phyloP scores from a whole-genome alignment of 2,113 vertebrate species.

The Zapus hudsonius region DNA sequence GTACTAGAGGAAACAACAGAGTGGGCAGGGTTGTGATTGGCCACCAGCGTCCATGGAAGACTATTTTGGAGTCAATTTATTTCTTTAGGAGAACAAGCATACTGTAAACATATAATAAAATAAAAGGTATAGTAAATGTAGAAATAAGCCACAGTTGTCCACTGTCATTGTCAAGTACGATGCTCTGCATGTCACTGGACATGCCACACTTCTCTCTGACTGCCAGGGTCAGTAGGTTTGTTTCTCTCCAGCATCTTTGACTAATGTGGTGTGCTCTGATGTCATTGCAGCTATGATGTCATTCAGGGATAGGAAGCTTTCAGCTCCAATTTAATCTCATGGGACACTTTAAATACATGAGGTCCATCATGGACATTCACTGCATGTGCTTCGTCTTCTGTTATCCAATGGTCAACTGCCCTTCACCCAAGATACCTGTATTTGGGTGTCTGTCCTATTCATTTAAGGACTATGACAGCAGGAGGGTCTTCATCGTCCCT shows the following conservation, averaged over 20 bases:
- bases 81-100: not conserved
- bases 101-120: not conserved
- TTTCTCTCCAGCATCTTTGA: too few relatives aligned
- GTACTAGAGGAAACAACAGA: not conserved
- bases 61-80: not conserved
- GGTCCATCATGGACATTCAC: not conserved
- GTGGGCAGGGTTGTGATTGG: not conserved
- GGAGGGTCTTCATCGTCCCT: not conserved
- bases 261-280: not conserved
- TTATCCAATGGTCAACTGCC: not conserved
- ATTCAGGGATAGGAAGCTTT: too few relatives aligned
- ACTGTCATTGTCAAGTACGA: too few relatives aligned
- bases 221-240: not conserved
- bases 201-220: not conserved
- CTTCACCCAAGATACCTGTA: not conserved
- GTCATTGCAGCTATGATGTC: not conserved
- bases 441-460: not conserved
- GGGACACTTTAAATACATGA: not conserved
- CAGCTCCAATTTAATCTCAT: not conserved
- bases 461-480: not conserved
- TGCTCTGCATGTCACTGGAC: not conserved
- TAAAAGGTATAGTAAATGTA: too few relatives aligned
- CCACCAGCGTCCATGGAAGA: not conserved
- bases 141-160: not conserved
- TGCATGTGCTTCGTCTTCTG: not conserved